These are phyloP conservation scores for Drosophila parthenogenetica DNA, from an alignment of 2,888 invertebrate species.

Conservation along the genomic window DNA sequence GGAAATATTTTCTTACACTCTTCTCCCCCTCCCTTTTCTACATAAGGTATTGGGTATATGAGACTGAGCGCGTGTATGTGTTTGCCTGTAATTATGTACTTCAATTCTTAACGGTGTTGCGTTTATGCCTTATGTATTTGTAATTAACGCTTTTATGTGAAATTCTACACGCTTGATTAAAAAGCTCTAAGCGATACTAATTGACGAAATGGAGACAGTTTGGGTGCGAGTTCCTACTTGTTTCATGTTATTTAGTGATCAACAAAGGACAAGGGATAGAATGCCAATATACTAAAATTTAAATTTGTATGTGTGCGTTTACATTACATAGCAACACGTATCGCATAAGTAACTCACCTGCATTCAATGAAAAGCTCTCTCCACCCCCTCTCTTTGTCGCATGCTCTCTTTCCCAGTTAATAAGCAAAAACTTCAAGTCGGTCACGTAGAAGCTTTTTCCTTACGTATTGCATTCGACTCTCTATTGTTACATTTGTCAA, in stretches of 20 bases:
- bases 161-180: conserved; percentile 66
- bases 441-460: conserved; percentile 70
- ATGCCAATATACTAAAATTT: not conserved
- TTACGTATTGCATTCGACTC: conserved; percentile 38
- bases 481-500: conserved; percentile 46
- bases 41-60: not conserved
- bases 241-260: conserved; percentile 24
- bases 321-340: conserved; percentile 50
- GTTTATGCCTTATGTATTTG: conserved; percentile 56
- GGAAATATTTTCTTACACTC: conserved; percentile 52
- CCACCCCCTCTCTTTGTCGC: conserved; percentile 15
- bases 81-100: conserved; percentile 55
- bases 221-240: conserved; percentile 27
- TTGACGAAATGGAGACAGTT: conserved; percentile 59
- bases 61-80: conserved; percentile 3
- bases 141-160: conserved; percentile 69
- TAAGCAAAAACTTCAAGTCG: conserved; percentile 54
- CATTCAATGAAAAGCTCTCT: conserved; percentile 56
- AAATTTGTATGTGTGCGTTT: not conserved
- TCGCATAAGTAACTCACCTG: conserved; percentile 53
- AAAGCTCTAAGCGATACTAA: conserved; percentile 65
- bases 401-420: conserved; percentile 12
- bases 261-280: conserved; percentile 24
- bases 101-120: conserved; percentile 57
- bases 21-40: conserved; percentile 24